These are phyloP conservation scores for Eira barbara DNA, from an alignment of 2,113 vertebrate species.

Conservation along the genomic window DNA sequence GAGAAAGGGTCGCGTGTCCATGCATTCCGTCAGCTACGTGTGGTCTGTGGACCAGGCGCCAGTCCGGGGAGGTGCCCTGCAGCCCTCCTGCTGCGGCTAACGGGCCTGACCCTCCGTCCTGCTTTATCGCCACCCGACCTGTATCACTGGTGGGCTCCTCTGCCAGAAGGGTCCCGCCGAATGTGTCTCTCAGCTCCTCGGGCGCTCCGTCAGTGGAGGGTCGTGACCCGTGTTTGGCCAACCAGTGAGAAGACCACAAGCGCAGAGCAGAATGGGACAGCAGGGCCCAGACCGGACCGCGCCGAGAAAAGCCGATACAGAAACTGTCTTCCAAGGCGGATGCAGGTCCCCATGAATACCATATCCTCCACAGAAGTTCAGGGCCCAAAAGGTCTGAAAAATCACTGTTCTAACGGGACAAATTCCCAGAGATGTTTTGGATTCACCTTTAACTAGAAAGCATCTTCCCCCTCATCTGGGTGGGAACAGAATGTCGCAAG, in stretches of 20 bases:
- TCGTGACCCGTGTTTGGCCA: neutral
- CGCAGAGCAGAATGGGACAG: neutral
- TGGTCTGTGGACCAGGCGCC: neutral
- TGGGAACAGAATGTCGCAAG: neutral
- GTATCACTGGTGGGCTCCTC: neutral
- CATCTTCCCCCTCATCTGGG: neutral
- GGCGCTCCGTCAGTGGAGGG: neutral
- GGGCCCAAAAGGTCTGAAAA: neutral
- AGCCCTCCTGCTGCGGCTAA: rapidly evolving
- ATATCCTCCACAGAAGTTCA: neutral
- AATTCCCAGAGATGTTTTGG: neutral
- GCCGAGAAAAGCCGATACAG: neutral
- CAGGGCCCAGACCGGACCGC: rapidly evolving
- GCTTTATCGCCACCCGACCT: neutral
- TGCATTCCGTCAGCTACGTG: neutral
- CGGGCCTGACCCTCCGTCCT: neutral
- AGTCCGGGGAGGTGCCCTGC: too few relatives aligned
- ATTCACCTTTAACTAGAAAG: neutral
- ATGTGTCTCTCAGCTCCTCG: neutral
- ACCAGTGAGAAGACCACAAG: neutral
- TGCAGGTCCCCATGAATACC: neutral
- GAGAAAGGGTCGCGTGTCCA: neutral
- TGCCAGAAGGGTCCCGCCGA: neutral
- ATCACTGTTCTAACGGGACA: neutral
- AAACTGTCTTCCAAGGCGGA: neutral